These are phyloP conservation scores for Indri indri DNA, from an alignment of 2,113 vertebrate genomes.

Conservation along the genomic window DNA sequence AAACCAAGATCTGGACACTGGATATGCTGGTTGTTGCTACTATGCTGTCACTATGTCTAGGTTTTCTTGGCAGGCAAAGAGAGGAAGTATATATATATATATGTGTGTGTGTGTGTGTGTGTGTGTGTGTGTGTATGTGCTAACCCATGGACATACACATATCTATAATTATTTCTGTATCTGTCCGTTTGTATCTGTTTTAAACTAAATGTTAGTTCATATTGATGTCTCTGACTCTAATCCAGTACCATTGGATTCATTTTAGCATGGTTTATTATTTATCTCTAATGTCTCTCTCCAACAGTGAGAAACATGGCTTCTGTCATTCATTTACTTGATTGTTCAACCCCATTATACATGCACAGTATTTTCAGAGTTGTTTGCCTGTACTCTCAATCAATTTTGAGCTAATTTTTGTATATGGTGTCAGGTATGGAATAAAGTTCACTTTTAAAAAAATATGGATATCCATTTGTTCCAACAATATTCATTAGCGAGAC, in stretches of 20 bases:
- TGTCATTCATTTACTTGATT: background rate
- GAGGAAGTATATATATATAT: background rate
- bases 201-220: background rate
- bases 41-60: background rate
- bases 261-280: background rate
- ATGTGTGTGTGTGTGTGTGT: no score
- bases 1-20: background rate
- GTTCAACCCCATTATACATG: background rate
- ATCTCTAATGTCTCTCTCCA: background rate
- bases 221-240: background rate
- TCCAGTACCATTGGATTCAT: background rate
- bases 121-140: no score
- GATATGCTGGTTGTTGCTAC: background rate
- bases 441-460: background rate
- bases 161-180: background rate
- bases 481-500: background rate
- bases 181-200: background rate
- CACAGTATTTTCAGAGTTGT: background rate
- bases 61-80: background rate
- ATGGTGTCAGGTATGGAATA: background rate
- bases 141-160: no score
- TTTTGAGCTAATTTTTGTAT: constrained; percentile 27
- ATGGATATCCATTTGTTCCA: background rate
- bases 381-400: background rate
- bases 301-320: background rate